These are phyloP conservation scores for Amia ocellicauda DNA, from an alignment of 2,113 vertebrate species.

Conservation along the genomic window DNA sequence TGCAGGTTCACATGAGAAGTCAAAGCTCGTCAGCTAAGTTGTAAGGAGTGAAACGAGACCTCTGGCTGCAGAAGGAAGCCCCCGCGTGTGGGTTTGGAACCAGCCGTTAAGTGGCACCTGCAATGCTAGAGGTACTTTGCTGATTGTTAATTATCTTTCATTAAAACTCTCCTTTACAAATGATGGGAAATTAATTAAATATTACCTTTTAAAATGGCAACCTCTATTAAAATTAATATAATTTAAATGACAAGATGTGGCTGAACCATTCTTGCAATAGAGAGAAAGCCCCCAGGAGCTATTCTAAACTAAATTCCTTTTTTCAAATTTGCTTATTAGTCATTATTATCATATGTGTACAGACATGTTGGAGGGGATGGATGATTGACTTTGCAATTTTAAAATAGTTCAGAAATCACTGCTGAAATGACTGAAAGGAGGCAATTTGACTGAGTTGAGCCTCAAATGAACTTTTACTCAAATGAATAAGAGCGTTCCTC, in stretches of 20 bases:
- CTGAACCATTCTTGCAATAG: constrained; percentile 13
- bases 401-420: constrained; percentile 24
- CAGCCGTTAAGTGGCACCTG: constrained; percentile 10
- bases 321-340: constrained; percentile 34
- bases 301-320: constrained; percentile 33
- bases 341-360: constrained; percentile 34
- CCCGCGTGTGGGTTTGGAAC: constrained; percentile 13
- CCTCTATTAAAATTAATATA: constrained; percentile 32
- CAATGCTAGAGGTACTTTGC: constrained; percentile 23
- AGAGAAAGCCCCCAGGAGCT: constrained; percentile 28
- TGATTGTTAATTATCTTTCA: constrained; percentile 33
- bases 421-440: constrained; percentile 15
- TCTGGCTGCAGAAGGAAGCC: neutral
- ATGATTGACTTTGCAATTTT: constrained; percentile 20
- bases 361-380: constrained; percentile 8
- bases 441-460: constrained; percentile 18
- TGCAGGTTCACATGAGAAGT: too few relatives aligned
- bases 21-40: too few relatives aligned
- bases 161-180: constrained; percentile 28
- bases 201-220: constrained; percentile 35
- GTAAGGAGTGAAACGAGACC: neutral
- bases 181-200: constrained; percentile 38
- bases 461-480: constrained; percentile 19
- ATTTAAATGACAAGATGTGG: constrained; percentile 29
- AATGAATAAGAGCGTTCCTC: too few relatives aligned